Evolutionary conservation across 2,113 vertebrate genomes (phyloP).

Genomic region (Brachypteracias leptosomus): DNA sequence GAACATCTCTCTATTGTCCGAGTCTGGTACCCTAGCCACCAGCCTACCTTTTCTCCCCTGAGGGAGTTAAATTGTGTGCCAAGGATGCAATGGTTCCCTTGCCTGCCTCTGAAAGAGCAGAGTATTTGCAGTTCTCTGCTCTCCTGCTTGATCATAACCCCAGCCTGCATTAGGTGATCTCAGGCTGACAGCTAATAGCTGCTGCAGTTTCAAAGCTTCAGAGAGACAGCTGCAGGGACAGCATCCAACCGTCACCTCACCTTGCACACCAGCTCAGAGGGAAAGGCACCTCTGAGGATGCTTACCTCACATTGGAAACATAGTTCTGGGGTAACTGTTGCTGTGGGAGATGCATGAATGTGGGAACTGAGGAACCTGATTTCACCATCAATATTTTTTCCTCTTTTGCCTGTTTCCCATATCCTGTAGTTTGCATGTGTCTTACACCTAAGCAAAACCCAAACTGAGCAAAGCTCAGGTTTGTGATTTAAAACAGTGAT

Average conservation of each 20-base stretch:
- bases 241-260: fast-evolving
- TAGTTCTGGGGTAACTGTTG: neutral
- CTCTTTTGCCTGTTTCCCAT: neutral
- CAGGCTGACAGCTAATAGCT: neutral
- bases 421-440: neutral
- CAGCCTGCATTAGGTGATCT: neutral
- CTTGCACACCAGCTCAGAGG: neutral
- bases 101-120: neutral
- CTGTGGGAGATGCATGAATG: neutral
- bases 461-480: neutral
- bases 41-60: neutral
- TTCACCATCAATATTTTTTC: neutral
- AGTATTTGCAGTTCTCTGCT: neutral
- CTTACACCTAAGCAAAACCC: neutral
- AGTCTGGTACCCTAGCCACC: neutral
- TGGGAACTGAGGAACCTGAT: neutral
- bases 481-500: neutral
- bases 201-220: neutral
- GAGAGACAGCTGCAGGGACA: neutral
- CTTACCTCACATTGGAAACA: neutral
- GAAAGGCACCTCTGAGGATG: neutral
- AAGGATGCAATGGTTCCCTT: neutral
- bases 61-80: neutral
- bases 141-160: neutral
- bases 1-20: neutral